Conservation (phyloP, 2,888 invertebrate genomes). For the Xanthia icteritia region DNA sequence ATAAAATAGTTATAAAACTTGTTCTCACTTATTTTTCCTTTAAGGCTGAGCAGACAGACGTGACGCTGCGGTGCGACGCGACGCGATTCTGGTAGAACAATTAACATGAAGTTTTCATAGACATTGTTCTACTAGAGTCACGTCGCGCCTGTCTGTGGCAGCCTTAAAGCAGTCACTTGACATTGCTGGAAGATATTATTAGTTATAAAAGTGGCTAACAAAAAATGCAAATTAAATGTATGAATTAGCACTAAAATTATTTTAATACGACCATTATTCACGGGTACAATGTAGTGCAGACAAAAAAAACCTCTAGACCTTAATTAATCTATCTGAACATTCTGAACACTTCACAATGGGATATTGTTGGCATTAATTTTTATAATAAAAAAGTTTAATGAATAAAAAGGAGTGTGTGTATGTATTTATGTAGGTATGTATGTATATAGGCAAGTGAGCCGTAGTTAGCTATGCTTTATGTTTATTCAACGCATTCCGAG, state of each 20-base stretch:
- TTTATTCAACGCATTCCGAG: slow-evolving; percentile 71
- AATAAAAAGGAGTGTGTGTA: slow-evolving; percentile 63
- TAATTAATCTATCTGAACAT: slow-evolving; percentile 69
- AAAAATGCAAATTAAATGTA: slow-evolving; percentile 50
- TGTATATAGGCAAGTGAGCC: slow-evolving; percentile 56
- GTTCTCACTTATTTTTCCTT: slow-evolving; percentile 24
- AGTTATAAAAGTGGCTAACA: slow-evolving; percentile 15
- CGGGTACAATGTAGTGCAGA: slow-evolving; percentile 53
- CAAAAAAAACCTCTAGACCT: slow-evolving; percentile 60
- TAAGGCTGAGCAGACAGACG: too few species aligned
- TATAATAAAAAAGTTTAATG: slow-evolving; percentile 68
- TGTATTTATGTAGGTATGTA: slow-evolving; percentile 21
- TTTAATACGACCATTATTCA: slow-evolving; percentile 49
- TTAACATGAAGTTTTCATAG: too few species aligned
- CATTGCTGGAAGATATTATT: slow-evolving; percentile 15
- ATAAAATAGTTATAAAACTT: slow-evolving; percentile 19
- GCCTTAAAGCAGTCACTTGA: slow-evolving; percentile 6
- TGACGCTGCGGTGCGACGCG: too few species aligned
- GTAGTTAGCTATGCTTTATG: slow-evolving; percentile 64
- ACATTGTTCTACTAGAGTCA: too few species aligned
- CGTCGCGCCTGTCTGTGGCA: too few species aligned
- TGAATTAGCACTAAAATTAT: slow-evolving; percentile 51
- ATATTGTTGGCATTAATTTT: slow-evolving; percentile 72
- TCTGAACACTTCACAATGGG: slow-evolving; percentile 71
- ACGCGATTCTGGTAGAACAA: too few species aligned